Evolutionary conservation across 1,140 invertebrate species (phyloP).

Genomic region (Leptinotarsa texana): DNA sequence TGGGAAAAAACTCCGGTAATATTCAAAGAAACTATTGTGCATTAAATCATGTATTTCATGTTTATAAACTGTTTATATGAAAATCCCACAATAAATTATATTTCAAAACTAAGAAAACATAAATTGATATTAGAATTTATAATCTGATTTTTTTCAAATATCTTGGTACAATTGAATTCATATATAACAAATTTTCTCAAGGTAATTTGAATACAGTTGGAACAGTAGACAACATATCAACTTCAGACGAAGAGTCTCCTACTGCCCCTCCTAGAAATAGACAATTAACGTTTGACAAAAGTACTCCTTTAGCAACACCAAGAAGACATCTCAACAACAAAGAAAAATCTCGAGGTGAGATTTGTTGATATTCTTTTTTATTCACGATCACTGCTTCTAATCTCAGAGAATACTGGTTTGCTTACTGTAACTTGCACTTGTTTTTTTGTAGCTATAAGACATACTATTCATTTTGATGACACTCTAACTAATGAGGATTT

Average conservation of each 20-base stretch:
- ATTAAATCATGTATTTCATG: no score
- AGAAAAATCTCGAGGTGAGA: conserved; percentile 45
- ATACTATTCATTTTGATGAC: conserved; percentile 47
- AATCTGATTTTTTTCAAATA: neutral
- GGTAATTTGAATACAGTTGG: conserved; percentile 68
- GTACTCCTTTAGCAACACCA: conserved; percentile 43
- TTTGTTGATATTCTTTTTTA: neutral
- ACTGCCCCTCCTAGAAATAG: conserved; percentile 63
- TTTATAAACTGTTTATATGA: no score
- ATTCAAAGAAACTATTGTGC: no score
- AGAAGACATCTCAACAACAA: conserved; percentile 50
- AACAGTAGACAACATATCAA: conserved; percentile 76
- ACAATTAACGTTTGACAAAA: conserved; percentile 56
- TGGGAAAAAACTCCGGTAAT: no score
- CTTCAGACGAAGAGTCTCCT: conserved; percentile 50
- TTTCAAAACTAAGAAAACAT: neutral
- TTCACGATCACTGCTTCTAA: neutral
- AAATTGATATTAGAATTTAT: neutral
- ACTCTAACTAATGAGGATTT: conserved; percentile 40
- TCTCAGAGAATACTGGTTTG: neutral
- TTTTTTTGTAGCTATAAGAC: conserved; percentile 39
- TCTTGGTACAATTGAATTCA: neutral
- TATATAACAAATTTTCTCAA: conserved; percentile 37
- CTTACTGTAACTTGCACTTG: conserved; percentile 23
- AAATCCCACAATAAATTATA: no score